These are phyloP conservation scores for Gastracanthus pulcherrimus DNA, from an alignment of 2,888 invertebrate species.

Conservation along the genomic window DNA sequence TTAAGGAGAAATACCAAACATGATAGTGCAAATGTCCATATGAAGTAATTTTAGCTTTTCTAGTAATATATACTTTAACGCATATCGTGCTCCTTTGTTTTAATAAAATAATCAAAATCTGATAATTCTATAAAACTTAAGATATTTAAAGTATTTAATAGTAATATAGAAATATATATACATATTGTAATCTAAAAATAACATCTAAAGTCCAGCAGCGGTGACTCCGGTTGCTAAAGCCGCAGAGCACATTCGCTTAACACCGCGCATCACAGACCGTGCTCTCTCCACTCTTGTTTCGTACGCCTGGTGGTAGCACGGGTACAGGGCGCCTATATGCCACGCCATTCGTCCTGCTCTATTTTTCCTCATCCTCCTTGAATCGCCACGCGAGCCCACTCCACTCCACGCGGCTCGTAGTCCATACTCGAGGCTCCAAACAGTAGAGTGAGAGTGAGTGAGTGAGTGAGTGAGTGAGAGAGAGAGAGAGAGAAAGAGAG, in stretches of 20 bases:
- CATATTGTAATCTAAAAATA: too few relatives aligned
- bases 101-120: too few relatives aligned
- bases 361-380: slow-evolving; percentile 18
- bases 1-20: too few relatives aligned
- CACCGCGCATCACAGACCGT: neutral
- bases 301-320: neutral
- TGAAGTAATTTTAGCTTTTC: too few relatives aligned
- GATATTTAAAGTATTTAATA: too few relatives aligned
- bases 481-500: neutral
- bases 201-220: too few relatives aligned
- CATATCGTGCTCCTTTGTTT: too few relatives aligned
- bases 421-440: neutral
- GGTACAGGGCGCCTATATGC: neutral
- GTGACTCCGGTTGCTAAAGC: neutral
- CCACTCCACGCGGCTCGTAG: neutral
- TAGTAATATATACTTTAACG: too few relatives aligned
- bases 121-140: too few relatives aligned
- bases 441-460: neutral
- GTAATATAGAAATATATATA: too few relatives aligned
- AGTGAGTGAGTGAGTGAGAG: neutral
- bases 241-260: neutral
- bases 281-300: neutral
- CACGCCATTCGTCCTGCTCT: slow-evolving; percentile 1
- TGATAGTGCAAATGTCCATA: too few relatives aligned
- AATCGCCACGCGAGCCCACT: neutral